Conservation (phyloP, 53 echinoderm and acorn worm genomes). For the Arbacia lixula region DNA sequence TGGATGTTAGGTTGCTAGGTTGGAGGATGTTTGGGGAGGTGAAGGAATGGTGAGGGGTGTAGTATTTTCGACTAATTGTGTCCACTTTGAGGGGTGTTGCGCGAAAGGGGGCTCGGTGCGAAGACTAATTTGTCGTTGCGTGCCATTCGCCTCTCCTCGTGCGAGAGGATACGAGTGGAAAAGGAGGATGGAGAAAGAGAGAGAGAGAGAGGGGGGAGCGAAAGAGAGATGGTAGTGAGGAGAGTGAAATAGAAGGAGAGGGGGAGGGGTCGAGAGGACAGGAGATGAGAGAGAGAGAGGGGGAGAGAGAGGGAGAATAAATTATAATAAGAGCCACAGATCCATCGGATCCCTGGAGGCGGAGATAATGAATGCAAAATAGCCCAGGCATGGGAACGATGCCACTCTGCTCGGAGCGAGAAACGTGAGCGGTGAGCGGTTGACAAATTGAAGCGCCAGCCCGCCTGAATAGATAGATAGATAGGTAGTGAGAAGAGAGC, state of each 20-base stretch:
- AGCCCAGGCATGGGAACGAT: slow-evolving; percentile 49
- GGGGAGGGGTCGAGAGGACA: too few relatives aligned
- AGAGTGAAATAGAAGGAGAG: too few relatives aligned
- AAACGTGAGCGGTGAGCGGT: slow-evolving; percentile 16
- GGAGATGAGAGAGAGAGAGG: not conserved
- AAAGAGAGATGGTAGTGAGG: not conserved
- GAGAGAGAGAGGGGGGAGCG: slow-evolving; percentile 5
- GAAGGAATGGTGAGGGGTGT: too few relatives aligned
- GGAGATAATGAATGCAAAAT: slow-evolving; percentile 50
- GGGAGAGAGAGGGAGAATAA: slow-evolving; percentile 14
- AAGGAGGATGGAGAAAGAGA: not conserved
- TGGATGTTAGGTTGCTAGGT: too few relatives aligned
- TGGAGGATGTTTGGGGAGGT: too few relatives aligned
- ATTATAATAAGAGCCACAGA: not conserved
- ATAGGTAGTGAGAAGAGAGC: too few relatives aligned
- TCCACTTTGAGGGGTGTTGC: not conserved
- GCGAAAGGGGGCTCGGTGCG: not conserved
- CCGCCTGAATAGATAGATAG: too few relatives aligned
- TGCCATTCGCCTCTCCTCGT: too few relatives aligned
- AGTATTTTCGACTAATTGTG: too few relatives aligned
- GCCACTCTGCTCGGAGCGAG: slow-evolving; percentile 2
- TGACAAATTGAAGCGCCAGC: slow-evolving; percentile 23
- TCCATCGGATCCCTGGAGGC: slow-evolving; percentile 10
- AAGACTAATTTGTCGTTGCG: too few relatives aligned
- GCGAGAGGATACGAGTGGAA: too few relatives aligned